Conservation (phyloP, 2,797 vertebrate species). For the Argentina silus region DNA sequence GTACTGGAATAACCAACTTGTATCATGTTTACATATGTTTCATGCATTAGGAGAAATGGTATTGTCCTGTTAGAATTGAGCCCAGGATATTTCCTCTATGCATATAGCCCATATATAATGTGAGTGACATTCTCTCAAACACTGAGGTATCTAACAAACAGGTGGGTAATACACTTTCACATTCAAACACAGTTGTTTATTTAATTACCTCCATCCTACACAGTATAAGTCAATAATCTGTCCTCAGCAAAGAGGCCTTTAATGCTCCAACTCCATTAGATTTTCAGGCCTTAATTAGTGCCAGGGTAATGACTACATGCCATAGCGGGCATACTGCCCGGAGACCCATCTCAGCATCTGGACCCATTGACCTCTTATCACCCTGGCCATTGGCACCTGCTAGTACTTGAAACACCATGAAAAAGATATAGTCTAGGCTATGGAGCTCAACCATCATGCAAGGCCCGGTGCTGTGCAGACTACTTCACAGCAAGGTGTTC, state of each 20-base stretch:
- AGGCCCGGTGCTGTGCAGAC: too few relatives aligned
- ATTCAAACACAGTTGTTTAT: constrained; percentile 5
- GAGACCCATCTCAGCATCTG: constrained; percentile 46
- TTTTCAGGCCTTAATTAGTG: constrained; percentile 44
- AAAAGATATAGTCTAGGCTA: too few relatives aligned
- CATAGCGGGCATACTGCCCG: constrained; percentile 36
- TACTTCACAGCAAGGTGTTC: too few relatives aligned
- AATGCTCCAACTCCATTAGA: constrained; percentile 29
- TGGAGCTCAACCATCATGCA: too few relatives aligned
- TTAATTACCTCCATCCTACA: constrained; percentile 15
- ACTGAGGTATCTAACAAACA: background rate
- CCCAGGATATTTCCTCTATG: too few relatives aligned
- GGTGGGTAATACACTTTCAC: too few relatives aligned
- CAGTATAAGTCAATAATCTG: constrained; percentile 9
- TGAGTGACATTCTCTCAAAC: background rate
- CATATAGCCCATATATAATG: too few relatives aligned
- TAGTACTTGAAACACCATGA: too few relatives aligned
- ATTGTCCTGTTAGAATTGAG: too few relatives aligned
- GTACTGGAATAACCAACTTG: too few relatives aligned
- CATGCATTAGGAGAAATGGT: too few relatives aligned
- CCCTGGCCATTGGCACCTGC: background rate
- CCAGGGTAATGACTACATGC: constrained; percentile 26
- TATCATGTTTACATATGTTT: too few relatives aligned
- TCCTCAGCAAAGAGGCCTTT: constrained; percentile 21
- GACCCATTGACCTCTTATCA: background rate